Evolutionary conservation across 2,113 vertebrate genomes (phyloP).

Genomic region (Tympanuchus pallidicinctus): DNA sequence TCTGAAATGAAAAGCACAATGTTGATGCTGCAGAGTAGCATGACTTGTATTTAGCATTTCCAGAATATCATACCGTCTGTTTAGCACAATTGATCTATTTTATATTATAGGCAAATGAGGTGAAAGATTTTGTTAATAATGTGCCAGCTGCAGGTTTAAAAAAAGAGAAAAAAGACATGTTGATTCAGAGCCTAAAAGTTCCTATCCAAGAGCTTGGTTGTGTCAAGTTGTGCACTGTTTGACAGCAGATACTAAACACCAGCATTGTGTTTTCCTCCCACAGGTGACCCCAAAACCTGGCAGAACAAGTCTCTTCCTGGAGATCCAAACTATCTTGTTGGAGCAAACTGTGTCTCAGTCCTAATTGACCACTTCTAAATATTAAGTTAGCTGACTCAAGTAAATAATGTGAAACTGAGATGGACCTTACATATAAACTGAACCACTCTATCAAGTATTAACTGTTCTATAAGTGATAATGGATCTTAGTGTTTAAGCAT

Average conservation of each 20-base stretch:
- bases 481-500: constrained; percentile 70
- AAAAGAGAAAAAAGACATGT: background rate
- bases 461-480: constrained; percentile 76
- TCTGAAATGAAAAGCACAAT: background rate
- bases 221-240: constrained; percentile 66
- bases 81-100: background rate
- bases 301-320: constrained; percentile 99
- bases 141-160: background rate
- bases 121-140: background rate
- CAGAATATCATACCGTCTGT: background rate
- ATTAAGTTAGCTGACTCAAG: constrained; percentile 87
- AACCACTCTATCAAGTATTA: constrained; percentile 85
- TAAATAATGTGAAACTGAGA: constrained; percentile 85
- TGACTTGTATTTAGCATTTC: background rate
- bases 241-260: constrained; percentile 71
- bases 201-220: constrained; percentile 69
- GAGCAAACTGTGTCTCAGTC: constrained; percentile 99
- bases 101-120: background rate
- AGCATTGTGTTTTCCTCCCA: constrained; percentile 75
- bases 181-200: constrained; percentile 38
- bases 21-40: background rate
- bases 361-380: constrained; percentile 99
- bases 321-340: constrained; percentile 99
- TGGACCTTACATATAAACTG: constrained; percentile 76
- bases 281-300: constrained; percentile 99